Base-by-base conservation (phyloP, 1,140 invertebrate species). In the Bombus sibiricus region DNA sequence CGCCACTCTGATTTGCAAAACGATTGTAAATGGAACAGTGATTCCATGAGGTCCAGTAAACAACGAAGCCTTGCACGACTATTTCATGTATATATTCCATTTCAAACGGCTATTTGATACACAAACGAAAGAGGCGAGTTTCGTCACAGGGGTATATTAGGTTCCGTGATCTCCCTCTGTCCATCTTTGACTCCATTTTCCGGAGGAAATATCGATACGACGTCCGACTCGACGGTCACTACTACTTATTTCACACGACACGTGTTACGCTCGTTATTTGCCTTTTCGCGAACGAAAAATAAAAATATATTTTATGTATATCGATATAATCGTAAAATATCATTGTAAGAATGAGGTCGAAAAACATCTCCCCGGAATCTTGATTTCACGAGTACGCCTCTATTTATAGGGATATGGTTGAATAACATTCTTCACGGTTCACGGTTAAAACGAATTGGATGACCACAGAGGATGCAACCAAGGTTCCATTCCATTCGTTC, bases 361-460 rank as follows among this genome's bases (percentile, higher is more conserved):
- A 22, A 22, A 41, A 43, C 18, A 34, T 18, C 13, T 39, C 1
- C n/a, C 28, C 9, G 25, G 25, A n/a, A 76, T 59, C 28, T 9
- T 28, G 81, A 69, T 77, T 68, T 83, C 64, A 34, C 47, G n/a
- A 28, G 22, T 12, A 25, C 15, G 22, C 9, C 12, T 47, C 15
- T 68, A 83, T 53, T 34, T 43, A 25, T n/a, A 37, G n/a, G 32
- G 34, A 9, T 53, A 53, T 22, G 47, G 18, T 22, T 53, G 47
- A 53, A 53, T 53, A 53, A 53, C 82, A 13, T 78, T n/a, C 53
- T 43, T 39, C n/a, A 47, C 39, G 43, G 37, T 79, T 10, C 34
- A 12, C 74, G 32, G 72, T 81, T 73, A 22, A 74, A 81, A 81
- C 57, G 41, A 81, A 85, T 74, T 53, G 83, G 22, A 73, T 2